These are phyloP conservation scores for Spondyliosoma cantharus DNA, from an alignment of 2,797 vertebrate species.

Conservation along the genomic window DNA sequence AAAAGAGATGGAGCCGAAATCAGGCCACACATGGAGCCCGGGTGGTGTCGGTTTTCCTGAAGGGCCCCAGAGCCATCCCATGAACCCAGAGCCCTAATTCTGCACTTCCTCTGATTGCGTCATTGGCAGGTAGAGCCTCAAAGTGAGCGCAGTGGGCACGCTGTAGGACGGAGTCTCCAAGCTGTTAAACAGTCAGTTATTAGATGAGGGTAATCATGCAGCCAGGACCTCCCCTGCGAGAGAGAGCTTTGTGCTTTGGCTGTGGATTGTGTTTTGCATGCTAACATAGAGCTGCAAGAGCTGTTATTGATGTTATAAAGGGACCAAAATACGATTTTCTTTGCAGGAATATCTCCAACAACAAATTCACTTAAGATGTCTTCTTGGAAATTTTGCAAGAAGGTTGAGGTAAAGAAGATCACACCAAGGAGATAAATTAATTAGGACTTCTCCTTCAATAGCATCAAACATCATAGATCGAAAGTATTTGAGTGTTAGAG, in stretches of 20 bases:
- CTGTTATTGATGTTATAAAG: background rate
- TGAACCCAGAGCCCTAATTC: constrained; percentile 64
- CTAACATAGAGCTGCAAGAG: background rate
- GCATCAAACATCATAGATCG: background rate
- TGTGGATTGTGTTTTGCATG: background rate
- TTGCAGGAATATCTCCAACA: background rate
- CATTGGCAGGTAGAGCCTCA: constrained; percentile 63
- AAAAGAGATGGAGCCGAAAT: constrained; percentile 67
- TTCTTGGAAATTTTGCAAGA: background rate
- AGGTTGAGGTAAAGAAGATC: background rate
- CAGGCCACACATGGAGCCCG: constrained; percentile 75
- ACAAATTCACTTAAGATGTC: background rate
- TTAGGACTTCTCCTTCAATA: background rate
- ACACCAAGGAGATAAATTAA: background rate
- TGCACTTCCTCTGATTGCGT: constrained; percentile 60
- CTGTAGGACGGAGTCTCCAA: constrained; percentile 23
- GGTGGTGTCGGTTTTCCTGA: constrained; percentile 68
- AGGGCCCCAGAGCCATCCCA: constrained; percentile 57
- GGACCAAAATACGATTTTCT: constrained; percentile 7
- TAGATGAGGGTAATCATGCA: constrained; percentile 12
- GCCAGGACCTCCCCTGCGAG: constrained; percentile 57
- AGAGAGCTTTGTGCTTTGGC: constrained; percentile 21
- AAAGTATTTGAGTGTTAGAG: background rate
- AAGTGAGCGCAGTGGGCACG: constrained; percentile 37
- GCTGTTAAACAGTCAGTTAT: constrained; percentile 53